phyloP scores from a whole-genome alignment of 1,140 invertebrate species.

The Drosophila elegans region DNA sequence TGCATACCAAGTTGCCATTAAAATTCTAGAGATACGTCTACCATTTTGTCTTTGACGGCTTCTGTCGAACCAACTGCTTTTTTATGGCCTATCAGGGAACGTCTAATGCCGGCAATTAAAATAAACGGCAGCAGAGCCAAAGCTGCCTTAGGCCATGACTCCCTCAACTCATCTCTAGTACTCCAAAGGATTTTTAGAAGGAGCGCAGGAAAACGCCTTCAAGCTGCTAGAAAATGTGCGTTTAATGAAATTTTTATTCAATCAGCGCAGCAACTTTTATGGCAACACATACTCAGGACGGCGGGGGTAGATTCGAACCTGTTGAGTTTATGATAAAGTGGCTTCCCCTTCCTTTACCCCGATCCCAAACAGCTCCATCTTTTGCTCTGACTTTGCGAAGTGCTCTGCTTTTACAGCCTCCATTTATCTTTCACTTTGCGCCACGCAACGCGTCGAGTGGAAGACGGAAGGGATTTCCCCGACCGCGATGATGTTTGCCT shows the following conservation, averaged over 20 bases:
- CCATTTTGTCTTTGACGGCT: constrained; percentile 9
- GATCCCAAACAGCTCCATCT: not conserved
- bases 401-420: constrained; percentile 52
- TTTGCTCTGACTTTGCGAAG: constrained; percentile 25
- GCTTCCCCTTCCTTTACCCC: constrained; percentile 13
- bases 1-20: constrained; percentile 4
- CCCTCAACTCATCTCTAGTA: not conserved
- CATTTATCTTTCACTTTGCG: constrained; percentile 56
- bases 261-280: constrained; percentile 72
- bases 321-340: constrained; percentile 66
- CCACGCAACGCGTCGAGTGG: constrained; percentile 40
- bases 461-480: constrained; percentile 32
- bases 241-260: constrained; percentile 83
- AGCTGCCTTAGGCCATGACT: constrained; percentile 12
- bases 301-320: constrained; percentile 26
- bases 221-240: constrained; percentile 68
- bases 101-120: constrained; percentile 79
- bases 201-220: constrained; percentile 27
- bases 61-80: constrained; percentile 40
- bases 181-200: constrained; percentile 16
- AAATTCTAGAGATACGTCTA: constrained; percentile 8
- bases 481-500: constrained; percentile 33
- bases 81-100: constrained; percentile 74
- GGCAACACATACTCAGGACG: constrained; percentile 10
- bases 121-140: constrained; percentile 65